Percentiles rank a stretch among this genome's conserved stretches.
These are phyloP conservation scores for Cheilosia vernalis DNA, from an alignment of 2,888 invertebrate species.

Conservation along the genomic window DNA sequence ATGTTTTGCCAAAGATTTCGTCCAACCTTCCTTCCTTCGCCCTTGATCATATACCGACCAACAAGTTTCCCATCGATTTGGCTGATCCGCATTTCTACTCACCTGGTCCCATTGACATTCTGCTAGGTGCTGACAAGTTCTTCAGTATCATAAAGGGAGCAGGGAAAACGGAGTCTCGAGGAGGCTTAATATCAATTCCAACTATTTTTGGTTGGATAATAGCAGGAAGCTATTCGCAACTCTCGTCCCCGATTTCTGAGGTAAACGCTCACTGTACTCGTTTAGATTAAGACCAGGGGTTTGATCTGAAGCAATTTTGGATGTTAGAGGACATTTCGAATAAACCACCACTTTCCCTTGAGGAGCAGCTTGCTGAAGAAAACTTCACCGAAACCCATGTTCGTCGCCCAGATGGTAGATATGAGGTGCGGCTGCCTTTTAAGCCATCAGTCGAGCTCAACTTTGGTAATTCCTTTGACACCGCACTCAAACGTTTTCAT, in stretches of 20 bases:
- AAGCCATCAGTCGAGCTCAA: slow-evolving; percentile 4
- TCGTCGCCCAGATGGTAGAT: slow-evolving; percentile 9
- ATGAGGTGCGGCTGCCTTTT: slow-evolving; percentile 16
- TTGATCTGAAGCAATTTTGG: slow-evolving; percentile 24
- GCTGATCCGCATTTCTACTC: no score
- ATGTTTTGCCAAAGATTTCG: neutral
- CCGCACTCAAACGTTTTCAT: no score
- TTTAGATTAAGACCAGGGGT: neutral
- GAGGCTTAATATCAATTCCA: neutral
- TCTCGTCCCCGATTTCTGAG: neutral
- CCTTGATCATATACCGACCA: neutral
- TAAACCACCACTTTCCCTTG: slow-evolving; percentile 2
- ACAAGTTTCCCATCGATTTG: no score
- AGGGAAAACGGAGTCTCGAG: neutral
- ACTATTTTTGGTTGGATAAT: neutral
- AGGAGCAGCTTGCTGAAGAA: slow-evolving; percentile 19
- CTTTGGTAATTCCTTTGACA: slow-evolving; percentile 31
- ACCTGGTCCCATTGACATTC: no score
- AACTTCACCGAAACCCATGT: neutral
- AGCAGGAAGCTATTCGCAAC: neutral
- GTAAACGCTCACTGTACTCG: neutral
- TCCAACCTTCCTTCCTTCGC: neutral
- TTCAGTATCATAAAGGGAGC: no score
- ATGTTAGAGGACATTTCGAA: neutral
- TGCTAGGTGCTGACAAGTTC: no score